Evolutionary conservation across 1,140 invertebrate genomes (phyloP), one percentile per base, ranked within the genome.

Genomic region (Saxidomus purpurata): DNA sequence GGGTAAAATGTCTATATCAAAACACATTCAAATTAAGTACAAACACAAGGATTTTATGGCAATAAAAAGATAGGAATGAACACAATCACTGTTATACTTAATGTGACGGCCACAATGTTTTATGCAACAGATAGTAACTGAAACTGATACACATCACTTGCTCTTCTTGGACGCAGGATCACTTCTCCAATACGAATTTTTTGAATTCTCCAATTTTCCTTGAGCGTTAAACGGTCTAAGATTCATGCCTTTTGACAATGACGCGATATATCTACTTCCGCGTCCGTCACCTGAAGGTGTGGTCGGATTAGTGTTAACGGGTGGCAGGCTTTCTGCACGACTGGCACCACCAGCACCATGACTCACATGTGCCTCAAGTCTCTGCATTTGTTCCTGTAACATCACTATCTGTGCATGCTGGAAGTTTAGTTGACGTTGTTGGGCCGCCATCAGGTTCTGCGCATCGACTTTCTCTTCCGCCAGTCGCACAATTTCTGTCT

Each of bases 391-490:
- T 52, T 92, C 92, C 61, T 91, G 89, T 31, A 92, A 28, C 88
- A 92, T 90, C 19, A 89, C 87, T n/a, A 92, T 80, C 43, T 89
- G 89, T n/a, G 90, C 90, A 17, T 92, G 92, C 38, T 92, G 92
- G 40, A 90, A 81, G 74, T 91, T 92, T 17, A 92, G 61, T 52
- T 92, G 92, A 76, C 90, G 74, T 55, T 92, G 92, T 38, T 92
- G 92, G 1, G 74, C 81, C 2, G 86, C 76, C 80, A 92, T 79
- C 31, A 89, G 88, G 19, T 52, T 76, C n/a, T 89, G 83, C 0
- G 92, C 86, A n/a, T 91, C 87, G 3, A 89, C 86, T 82, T 91
- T 92, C 31, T 90, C 90, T 22, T 88, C 63, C 13, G 69, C 38
- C 15, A 92, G 61, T 59, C 88, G 82, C 19, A 77, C 69, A 13